Evolutionary conservation across 2,797 vertebrate species (phyloP).

Genomic region (Agapornis canus): DNA sequence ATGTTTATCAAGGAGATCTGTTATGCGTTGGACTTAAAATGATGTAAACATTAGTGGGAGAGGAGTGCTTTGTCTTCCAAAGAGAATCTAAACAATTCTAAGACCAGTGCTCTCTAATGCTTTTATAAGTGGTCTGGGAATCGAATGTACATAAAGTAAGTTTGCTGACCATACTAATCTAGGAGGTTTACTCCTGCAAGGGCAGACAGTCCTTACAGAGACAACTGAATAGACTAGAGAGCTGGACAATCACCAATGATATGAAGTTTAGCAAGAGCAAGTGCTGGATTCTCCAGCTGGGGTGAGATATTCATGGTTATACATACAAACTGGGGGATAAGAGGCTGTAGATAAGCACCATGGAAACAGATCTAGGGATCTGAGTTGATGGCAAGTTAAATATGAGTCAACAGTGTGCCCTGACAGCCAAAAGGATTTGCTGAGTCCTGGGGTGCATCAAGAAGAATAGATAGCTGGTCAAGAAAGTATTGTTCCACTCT

Average conservation of each 20-base stretch:
- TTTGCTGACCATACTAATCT: neutral
- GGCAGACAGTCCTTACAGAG: neutral
- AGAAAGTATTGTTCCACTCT: neutral
- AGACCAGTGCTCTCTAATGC: neutral
- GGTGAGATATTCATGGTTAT: neutral
- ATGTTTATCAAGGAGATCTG: neutral
- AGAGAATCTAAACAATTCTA: neutral
- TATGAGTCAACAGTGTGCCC: neutral
- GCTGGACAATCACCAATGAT: rapidly evolving
- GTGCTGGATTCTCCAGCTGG: neutral
- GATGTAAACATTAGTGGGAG: neutral
- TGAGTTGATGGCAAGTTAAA: neutral
- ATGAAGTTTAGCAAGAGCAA: neutral
- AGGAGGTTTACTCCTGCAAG: neutral
- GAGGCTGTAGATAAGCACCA: neutral
- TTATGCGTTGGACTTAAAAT: neutral
- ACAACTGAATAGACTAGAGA: neutral
- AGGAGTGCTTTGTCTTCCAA: neutral
- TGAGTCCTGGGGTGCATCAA: rapidly evolving
- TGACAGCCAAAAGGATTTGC: neutral
- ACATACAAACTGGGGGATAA: rapidly evolving
- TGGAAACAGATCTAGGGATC: neutral
- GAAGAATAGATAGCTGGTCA: rapidly evolving
- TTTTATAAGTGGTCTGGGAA: neutral
- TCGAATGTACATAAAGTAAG: rapidly evolving